Evolutionary conservation across 2,888 invertebrate species (phyloP).

Genomic region (Folsomia candida): DNA sequence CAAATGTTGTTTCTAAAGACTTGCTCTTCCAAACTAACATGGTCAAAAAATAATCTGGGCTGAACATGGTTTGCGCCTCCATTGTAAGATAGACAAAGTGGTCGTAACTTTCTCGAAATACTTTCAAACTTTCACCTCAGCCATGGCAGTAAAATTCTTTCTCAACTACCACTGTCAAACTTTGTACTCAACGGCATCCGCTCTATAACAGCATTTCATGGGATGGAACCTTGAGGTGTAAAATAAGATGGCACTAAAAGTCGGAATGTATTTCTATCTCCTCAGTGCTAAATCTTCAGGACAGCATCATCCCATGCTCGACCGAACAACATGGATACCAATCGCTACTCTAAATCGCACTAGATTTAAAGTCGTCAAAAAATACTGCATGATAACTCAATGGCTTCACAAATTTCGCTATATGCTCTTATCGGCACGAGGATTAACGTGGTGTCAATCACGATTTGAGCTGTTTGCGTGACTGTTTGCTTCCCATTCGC

Average conservation of each 20-base stretch:
- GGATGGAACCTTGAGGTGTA: neutral
- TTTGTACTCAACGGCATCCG: neutral
- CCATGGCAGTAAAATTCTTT: constrained; percentile 1
- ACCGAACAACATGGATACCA: neutral
- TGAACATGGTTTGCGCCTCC: neutral
- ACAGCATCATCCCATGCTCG: neutral
- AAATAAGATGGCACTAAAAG: constrained; percentile 10
- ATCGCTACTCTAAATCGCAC: constrained; percentile 1
- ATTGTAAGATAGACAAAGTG: neutral
- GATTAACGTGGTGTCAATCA: neutral
- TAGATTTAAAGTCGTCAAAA: neutral
- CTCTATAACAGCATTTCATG: neutral
- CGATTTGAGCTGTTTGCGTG: neutral
- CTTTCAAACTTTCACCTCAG: constrained; percentile 2
- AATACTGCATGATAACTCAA: no score
- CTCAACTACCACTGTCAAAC: neutral
- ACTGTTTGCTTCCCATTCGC: neutral
- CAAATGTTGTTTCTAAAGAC: no score
- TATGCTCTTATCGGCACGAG: no score
- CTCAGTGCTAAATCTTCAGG: constrained; percentile 5
- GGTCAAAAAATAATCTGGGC: no score
- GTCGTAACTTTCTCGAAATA: constrained; percentile 5
- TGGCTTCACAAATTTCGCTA: no score
- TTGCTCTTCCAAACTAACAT: no score
- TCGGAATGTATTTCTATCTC: neutral